Evolutionary conservation across 2,797 vertebrate genomes (phyloP).

Genomic region (Protosalanx chinensis): DNA sequence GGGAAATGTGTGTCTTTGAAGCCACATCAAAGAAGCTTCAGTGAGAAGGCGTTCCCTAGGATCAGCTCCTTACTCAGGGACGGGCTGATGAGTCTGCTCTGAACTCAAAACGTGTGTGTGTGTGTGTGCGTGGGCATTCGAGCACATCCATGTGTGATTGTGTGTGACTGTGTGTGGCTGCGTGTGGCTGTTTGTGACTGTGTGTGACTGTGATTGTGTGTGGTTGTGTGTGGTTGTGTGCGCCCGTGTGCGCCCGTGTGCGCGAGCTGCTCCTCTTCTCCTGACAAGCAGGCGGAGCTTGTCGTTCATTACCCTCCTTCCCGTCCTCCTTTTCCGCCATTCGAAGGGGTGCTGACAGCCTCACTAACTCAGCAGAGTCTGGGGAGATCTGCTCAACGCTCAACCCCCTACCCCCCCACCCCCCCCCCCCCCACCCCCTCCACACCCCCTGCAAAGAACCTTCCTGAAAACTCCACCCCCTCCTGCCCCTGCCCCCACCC

Average conservation of each 20-base stretch:
- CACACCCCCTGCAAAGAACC: too few species aligned
- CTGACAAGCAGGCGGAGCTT: not conserved
- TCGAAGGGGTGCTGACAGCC: conserved; percentile 12
- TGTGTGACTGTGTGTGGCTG: not conserved
- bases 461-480: too few species aligned
- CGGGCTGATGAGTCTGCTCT: conserved; percentile 21
- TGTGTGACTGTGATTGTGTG: conserved; percentile 28
- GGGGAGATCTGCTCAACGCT: not conserved
- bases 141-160: not conserved
- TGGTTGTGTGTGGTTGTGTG: conserved; percentile 6
- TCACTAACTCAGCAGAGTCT: not conserved
- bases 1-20: conserved; percentile 59
- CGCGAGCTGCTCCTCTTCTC: not conserved
- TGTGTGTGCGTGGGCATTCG: conserved; percentile 10
- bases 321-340: not conserved
- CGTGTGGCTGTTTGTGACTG: conserved; percentile 25
- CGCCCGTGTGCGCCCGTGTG: conserved; percentile 32
- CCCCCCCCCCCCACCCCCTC: not conserved
- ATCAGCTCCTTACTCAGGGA: conserved; percentile 18
- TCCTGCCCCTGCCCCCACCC: too few species aligned
- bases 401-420: not conserved
- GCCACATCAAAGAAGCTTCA: conserved; percentile 62
- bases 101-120: conserved; percentile 18
- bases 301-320: conserved; percentile 9
- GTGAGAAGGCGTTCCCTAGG: conserved; percentile 24